Conservation (phyloP, 2,888 invertebrate species). For the Dolichopus griseipennis region DNA sequence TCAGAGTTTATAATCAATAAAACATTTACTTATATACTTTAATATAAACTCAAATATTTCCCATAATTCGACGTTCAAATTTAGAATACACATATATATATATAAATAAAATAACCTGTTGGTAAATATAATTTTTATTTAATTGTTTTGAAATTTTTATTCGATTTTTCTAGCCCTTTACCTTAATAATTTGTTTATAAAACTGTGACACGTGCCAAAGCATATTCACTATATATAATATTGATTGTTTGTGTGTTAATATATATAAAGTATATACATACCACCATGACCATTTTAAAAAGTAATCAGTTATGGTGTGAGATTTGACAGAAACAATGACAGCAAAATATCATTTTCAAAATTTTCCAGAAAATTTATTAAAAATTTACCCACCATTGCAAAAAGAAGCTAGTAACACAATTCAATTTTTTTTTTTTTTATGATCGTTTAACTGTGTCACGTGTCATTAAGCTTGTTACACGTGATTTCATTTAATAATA, state of each 20-base stretch:
- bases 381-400: too few species aligned
- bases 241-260: too few species aligned
- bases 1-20: too few species aligned
- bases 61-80: too few species aligned
- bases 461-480: slow-evolving; percentile 4
- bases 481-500: slow-evolving; percentile 6
- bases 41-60: too few species aligned
- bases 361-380: too few species aligned
- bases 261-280: neutral
- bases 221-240: neutral
- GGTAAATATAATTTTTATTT: neutral
- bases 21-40: too few species aligned
- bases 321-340: neutral
- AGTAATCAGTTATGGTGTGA: slow-evolving; percentile 2
- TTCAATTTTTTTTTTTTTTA: too few species aligned
- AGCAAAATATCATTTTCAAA: too few species aligned
- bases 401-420: too few species aligned
- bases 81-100: too few species aligned
- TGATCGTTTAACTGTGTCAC: neutral
- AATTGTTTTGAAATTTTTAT: neutral
- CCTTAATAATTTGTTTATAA: slow-evolving; percentile 6
- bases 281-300: neutral
- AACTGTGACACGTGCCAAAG: neutral
- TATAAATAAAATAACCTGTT: neutral
- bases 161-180: neutral